Percentiles rank a stretch among this genome's conserved stretches.
Conservation (phyloP, 2,113 vertebrate genomes). For the Tragelaphus strepsiceros region DNA sequence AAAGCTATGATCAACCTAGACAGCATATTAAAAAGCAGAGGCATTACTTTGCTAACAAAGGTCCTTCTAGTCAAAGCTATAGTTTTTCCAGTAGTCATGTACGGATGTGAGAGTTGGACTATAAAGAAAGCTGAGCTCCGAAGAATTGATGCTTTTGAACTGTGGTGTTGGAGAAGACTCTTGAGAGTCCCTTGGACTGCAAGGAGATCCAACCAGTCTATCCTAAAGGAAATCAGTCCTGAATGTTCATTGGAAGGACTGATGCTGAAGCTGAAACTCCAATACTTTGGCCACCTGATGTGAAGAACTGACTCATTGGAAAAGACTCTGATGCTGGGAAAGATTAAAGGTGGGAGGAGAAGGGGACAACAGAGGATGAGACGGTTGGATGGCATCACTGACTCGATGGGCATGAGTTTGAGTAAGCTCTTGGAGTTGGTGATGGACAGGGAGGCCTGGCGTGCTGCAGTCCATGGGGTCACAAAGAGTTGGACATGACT, state of each 20-base stretch:
- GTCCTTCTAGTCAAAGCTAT: background rate
- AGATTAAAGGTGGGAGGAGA: background rate
- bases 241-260: background rate
- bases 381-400: background rate
- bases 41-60: background rate
- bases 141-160: background rate
- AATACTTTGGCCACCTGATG: background rate
- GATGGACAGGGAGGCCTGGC: background rate
- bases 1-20: background rate
- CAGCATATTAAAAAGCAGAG: background rate
- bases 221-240: background rate
- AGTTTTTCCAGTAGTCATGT: background rate
- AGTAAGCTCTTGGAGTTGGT: background rate
- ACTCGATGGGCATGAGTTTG: background rate
- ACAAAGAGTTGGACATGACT: background rate
- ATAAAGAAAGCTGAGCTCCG: fast-evolving
- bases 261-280: background rate
- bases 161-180: background rate
- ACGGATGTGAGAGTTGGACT: background rate
- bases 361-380: background rate
- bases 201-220: background rate
- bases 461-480: background rate
- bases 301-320: background rate
- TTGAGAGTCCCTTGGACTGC: background rate
- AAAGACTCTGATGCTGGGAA: background rate